Evolutionary conservation across 64 coral and sea anemone genomes (phyloP).

Genomic region (Actinia equina): DNA sequence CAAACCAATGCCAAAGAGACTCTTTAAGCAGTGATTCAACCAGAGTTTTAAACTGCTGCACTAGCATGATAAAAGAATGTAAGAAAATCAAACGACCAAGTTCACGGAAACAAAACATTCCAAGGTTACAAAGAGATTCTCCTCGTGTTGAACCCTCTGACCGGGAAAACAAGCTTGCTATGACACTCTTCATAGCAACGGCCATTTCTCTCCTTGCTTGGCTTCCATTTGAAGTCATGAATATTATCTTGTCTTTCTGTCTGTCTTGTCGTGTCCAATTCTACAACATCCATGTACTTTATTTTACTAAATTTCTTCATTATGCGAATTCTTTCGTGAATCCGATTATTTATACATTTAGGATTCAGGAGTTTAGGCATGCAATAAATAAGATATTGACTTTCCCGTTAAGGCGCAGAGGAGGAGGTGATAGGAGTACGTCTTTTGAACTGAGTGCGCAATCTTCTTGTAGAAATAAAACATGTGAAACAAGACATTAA

Average conservation of each 20-base stretch:
- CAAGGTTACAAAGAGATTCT: not conserved
- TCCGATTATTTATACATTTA: conserved; percentile 25
- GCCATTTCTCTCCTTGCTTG: conserved; percentile 8
- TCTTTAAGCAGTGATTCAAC: not conserved
- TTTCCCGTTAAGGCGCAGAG: not conserved
- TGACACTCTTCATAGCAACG: conserved; percentile 21
- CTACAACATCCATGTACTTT: not conserved
- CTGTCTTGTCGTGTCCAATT: not conserved
- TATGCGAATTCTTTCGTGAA: conserved; percentile 32
- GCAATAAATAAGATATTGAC: conserved; percentile 8
- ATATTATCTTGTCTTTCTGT: not conserved
- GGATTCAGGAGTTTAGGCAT: conserved; percentile 25
- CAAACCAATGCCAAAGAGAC: not conserved
- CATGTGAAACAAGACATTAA: not conserved
- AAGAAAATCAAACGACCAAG: not conserved
- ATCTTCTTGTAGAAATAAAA: not conserved
- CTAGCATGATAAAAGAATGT: not conserved
- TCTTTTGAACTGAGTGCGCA: not conserved
- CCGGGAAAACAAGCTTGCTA: conserved; percentile 11
- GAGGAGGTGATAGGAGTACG: not conserved
- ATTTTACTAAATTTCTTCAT: conserved; percentile 17
- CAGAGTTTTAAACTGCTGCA: not conserved
- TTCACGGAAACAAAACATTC: not conserved
- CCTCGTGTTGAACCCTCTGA: not conserved
- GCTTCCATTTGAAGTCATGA: conserved; percentile 25